These are phyloP conservation scores for Oscheius sp. DNA, from an alignment of 1,140 invertebrate genomes.

Conservation along the genomic window DNA sequence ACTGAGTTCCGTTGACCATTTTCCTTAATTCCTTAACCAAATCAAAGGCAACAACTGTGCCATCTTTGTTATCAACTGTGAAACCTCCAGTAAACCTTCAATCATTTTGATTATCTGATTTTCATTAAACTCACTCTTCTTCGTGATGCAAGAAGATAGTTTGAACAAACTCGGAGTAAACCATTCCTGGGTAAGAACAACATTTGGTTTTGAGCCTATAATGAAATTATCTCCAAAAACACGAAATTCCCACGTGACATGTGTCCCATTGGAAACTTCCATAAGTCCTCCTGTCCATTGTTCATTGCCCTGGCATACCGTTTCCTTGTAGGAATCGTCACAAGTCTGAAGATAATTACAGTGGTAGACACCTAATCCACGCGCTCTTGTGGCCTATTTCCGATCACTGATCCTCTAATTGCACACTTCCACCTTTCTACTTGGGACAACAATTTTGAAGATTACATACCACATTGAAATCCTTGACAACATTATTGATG, in stretches of 20 bases:
- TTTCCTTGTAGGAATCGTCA: background rate
- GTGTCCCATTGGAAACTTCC: background rate
- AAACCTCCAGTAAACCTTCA: background rate
- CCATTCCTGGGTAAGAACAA: background rate
- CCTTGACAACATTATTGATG: background rate
- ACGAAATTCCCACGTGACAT: background rate
- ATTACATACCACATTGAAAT: background rate
- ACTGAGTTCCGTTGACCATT: background rate
- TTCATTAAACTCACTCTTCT: background rate
- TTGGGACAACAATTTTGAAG: background rate
- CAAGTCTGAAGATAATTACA: background rate
- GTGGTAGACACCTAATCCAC: background rate
- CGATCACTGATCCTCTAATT: constrained; percentile 2
- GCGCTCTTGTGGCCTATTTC: background rate
- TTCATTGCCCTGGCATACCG: background rate
- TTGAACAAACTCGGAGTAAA: background rate
- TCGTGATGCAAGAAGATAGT: background rate
- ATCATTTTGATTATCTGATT: background rate
- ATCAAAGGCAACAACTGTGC: background rate
- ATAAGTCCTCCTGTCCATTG: constrained; percentile 2
- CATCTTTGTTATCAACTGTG: background rate
- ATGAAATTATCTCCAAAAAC: background rate
- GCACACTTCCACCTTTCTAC: too few species aligned
- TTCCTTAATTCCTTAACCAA: background rate
- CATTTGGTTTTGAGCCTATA: background rate